phyloP scores from a whole-genome alignment of 1,140 invertebrate genomes.

The Listronotus bonariensis region DNA sequence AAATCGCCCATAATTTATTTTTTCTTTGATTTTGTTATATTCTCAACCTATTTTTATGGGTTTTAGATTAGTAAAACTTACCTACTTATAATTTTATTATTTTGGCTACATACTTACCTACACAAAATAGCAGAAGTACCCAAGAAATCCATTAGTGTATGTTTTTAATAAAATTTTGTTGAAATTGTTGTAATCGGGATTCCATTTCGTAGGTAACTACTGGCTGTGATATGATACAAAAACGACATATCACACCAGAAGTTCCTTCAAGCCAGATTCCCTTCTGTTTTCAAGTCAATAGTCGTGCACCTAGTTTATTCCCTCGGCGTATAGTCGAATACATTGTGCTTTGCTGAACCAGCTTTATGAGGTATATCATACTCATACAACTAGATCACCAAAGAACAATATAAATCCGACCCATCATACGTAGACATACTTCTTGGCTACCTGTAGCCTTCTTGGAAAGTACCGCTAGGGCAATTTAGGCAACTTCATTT shows the following conservation, averaged over 20 bases:
- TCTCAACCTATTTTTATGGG: too few species aligned
- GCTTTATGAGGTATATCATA: constrained; percentile 55
- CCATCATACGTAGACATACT: background rate
- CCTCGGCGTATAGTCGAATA: constrained; percentile 51
- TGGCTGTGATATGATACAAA: constrained; percentile 55
- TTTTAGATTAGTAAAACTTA: too few species aligned
- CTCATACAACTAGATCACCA: constrained; percentile 58
- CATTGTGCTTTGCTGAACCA: constrained; percentile 58
- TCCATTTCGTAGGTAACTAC: constrained; percentile 56
- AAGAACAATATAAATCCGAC: constrained; percentile 56
- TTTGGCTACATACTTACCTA: too few species aligned
- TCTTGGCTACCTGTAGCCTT: background rate
- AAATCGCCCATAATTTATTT: too few species aligned
- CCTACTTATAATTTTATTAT: too few species aligned
- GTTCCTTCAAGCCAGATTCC: constrained; percentile 55
- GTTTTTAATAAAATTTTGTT: too few species aligned
- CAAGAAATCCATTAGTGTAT: too few species aligned
- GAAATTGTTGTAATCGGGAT: constrained; percentile 37
- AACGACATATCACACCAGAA: constrained; percentile 56
- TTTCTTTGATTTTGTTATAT: too few species aligned
- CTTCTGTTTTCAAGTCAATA: background rate
- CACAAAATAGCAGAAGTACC: too few species aligned
- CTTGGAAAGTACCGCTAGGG: too few species aligned
- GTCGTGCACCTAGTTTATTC: constrained; percentile 7
- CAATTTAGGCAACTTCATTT: too few species aligned